Conservation (phyloP, 1,140 invertebrate genomes). For the Listronotus bonariensis region DNA sequence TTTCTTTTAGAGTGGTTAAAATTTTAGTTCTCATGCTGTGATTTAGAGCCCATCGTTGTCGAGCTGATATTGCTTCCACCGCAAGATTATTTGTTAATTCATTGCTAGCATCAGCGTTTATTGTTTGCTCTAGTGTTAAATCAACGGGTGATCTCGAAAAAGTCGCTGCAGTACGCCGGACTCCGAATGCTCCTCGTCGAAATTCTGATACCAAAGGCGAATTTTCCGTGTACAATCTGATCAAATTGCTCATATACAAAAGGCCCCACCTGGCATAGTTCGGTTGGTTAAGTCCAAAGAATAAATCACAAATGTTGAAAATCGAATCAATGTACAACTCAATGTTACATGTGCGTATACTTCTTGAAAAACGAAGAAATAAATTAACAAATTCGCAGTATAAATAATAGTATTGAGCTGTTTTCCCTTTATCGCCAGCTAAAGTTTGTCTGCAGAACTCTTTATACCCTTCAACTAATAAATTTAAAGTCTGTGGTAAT, state of each 20-base stretch:
- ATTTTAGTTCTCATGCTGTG: constrained; percentile 33
- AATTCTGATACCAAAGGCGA: constrained; percentile 37
- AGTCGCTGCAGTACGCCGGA: constrained; percentile 23
- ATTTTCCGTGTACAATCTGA: constrained; percentile 27
- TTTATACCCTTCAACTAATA: constrained; percentile 30
- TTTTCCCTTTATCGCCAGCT: constrained; percentile 35
- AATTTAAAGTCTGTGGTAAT: constrained; percentile 26
- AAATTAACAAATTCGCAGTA: constrained; percentile 39
- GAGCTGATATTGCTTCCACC: constrained; percentile 46
- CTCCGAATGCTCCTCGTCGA: constrained; percentile 35
- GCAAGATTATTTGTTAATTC: constrained; percentile 42
- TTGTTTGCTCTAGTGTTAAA: constrained; percentile 41
- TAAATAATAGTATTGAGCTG: constrained; percentile 45
- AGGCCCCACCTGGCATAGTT: constrained; percentile 45
- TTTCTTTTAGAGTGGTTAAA: too few relatives aligned
- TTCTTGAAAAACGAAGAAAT: constrained; percentile 41
- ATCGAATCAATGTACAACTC: constrained; percentile 44
- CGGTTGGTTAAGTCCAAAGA: constrained; percentile 47
- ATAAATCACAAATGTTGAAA: constrained; percentile 43
- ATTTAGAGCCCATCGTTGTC: constrained; percentile 48
- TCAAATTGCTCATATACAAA: constrained; percentile 38
- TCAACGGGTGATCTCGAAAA: constrained; percentile 36
- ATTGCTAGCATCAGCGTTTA: constrained; percentile 45
- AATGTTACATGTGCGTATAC: constrained; percentile 43
- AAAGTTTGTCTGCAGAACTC: constrained; percentile 32